Percentiles rank a stretch among this genome's conserved stretches.
Conservation (phyloP, 2,888 invertebrate species). For the Hydropsyche betteni region DNA sequence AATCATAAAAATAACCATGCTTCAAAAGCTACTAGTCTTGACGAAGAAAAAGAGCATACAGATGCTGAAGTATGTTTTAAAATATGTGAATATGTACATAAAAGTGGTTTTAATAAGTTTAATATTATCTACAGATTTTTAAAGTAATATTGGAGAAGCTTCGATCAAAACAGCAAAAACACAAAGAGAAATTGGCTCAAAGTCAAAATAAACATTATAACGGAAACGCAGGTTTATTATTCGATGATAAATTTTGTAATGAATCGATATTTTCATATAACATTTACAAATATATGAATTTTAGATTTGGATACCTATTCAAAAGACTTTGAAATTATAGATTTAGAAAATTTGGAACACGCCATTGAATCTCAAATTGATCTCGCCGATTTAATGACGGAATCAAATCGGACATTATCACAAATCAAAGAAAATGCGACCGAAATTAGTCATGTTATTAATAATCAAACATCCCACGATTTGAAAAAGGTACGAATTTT, state of each 20-base stretch:
- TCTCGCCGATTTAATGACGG: neutral
- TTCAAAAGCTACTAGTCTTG: conserved; percentile 22
- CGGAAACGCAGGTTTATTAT: conserved; percentile 59
- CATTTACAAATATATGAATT: neutral
- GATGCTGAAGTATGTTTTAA: conserved; percentile 43
- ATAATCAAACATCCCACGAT: no score
- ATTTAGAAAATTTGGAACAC: conserved; percentile 32
- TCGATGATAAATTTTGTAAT: neutral
- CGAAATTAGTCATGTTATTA: no score
- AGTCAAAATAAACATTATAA: conserved; percentile 61
- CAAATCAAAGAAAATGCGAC: neutral
- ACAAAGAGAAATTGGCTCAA: conserved; percentile 54
- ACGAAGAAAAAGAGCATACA: conserved; percentile 47
- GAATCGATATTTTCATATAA: no score
- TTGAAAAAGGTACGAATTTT: no score
- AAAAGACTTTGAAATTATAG: neutral
- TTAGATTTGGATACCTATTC: conserved; percentile 12
- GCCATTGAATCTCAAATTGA: conserved; percentile 2
- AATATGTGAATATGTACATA: neutral
- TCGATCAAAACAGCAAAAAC: conserved; percentile 54
- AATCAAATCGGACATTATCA: neutral
- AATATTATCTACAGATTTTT: conserved; percentile 50
- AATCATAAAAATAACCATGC: conserved; percentile 31
- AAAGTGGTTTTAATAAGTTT: neutral
- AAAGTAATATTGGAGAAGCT: conserved; percentile 55